Base-by-base conservation (phyloP, 1,140 invertebrate genomes). In the Microplitis mediator region DNA sequence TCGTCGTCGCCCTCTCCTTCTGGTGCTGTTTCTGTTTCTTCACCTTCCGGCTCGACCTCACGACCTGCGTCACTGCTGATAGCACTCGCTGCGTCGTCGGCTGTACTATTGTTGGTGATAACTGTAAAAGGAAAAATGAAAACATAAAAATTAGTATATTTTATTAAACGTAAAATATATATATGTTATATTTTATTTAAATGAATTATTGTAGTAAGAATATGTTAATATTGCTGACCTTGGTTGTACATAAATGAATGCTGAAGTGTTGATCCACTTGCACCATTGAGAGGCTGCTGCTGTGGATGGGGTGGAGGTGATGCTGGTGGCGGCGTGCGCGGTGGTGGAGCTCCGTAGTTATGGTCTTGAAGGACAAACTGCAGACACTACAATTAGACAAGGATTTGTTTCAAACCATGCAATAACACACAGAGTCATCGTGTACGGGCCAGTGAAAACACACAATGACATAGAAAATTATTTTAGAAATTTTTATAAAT, bases 11-110 rank as follows among this genome's bases (percentile, higher is more conserved):
- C 94, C 76, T 94, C 94, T 1, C 92, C 94, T 84, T 95, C 94
- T 0, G 94, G 93, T 0, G 95, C 95, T 0, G 94, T 96, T 85
- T 95, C 95, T 0, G 95, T 96, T 83, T 95, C 94, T 80, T 95
- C 95, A 0, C 93, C 94, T 77, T 93, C 91, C 1, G 90, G 90
- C 73, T 92, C 91, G 0, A 84, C 87, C 71, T 89, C 88, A 35
- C 89, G 80, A 32, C 89, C 89, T 3, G 81, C 63, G 72, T 90
- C 90, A 52, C 88, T 89, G 69, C 91, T 92, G 23, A 92, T 91
- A n/a, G 89, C 90, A 71, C 91, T 92, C 13, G 89, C 89, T 14
- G 91, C 91, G 79, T 91, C 91, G 70, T 92, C 91, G 56, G 91
- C 91, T 4, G 82, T 75, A 11, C 80, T 81, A 5, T 69, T 76